Conservation (phyloP, 2,113 vertebrate species). For the Triplophysa siluroides region DNA sequence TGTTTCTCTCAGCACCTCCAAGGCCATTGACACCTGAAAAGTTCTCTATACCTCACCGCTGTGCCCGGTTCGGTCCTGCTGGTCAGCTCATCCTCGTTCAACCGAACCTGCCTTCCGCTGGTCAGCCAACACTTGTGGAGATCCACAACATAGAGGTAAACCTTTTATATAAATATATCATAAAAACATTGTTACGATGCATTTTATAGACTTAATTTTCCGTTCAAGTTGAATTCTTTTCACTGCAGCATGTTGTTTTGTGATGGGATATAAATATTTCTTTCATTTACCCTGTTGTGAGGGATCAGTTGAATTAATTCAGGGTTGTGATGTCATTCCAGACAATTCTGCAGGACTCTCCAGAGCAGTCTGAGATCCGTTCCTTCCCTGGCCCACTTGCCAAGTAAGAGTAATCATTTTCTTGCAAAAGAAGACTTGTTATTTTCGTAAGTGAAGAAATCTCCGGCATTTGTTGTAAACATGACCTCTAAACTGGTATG, state of each 20-base stretch:
- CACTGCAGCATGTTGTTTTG: background rate
- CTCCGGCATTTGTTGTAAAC: background rate
- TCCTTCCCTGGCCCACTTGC: constrained; percentile 90
- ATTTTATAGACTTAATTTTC: no score
- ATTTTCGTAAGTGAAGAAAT: no score
- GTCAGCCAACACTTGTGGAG: constrained; percentile 93
- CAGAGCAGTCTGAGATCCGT: constrained; percentile 88
- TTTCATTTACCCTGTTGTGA: no score
- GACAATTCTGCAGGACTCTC: constrained; percentile 86
- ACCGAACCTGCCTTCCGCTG: constrained; percentile 93
- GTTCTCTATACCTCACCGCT: constrained; percentile 88
- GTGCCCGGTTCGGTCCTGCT: constrained; percentile 90
- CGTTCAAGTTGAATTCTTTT: background rate
- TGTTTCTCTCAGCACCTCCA: constrained; percentile 77
- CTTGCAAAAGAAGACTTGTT: no score
- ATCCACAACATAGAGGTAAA: constrained; percentile 94
- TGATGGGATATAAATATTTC: background rate
- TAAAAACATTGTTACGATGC: no score
- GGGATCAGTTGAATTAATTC: background rate
- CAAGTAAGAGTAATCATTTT: constrained; percentile 75
- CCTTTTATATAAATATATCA: no score
- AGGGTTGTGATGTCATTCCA: constrained; percentile 58
- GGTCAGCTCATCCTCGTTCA: constrained; percentile 90
- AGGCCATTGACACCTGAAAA: constrained; percentile 92
- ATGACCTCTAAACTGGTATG: background rate